phyloP scores from a whole-genome alignment of 2,797 vertebrate genomes.

The Girardinus metallicus region DNA sequence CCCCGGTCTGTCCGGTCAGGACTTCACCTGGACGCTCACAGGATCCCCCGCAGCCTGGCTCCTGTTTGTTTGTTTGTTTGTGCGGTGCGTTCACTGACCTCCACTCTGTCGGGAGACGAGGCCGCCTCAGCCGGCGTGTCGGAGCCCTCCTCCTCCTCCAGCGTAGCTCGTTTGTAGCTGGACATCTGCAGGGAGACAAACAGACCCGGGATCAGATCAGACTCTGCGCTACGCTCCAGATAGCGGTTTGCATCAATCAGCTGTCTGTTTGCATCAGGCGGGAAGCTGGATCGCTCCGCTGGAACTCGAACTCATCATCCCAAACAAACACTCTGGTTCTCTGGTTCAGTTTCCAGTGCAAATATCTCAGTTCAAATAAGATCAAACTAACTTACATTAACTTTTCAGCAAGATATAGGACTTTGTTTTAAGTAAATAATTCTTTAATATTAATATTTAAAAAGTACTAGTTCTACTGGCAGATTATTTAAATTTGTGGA shows the following conservation, averaged over 20 bases:
- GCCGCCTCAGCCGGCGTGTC: conserved; percentile 83
- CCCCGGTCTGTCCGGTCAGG: neutral
- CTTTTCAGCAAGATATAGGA: too few species aligned
- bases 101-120: conserved; percentile 87
- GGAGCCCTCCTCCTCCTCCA: conserved; percentile 89
- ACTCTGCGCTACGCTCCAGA: too few species aligned
- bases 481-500: too few species aligned
- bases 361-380: too few species aligned
- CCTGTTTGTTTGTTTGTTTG: neutral
- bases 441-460: too few species aligned
- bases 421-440: too few species aligned
- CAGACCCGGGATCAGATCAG: neutral
- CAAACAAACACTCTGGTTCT: neutral
- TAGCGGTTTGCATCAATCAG: neutral
- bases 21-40: conserved; percentile 13
- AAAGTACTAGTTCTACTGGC: too few species aligned
- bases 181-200: conserved; percentile 85
- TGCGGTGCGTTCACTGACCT: conserved; percentile 80
- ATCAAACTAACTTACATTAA: too few species aligned
- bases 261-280: neutral
- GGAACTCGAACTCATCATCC: neutral
- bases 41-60: neutral
- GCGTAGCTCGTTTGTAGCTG: conserved; percentile 91
- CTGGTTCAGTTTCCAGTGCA: too few species aligned
- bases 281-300: neutral